phyloP scores from a whole-genome alignment of 2,888 invertebrate species.

The Oscheius sp. region DNA sequence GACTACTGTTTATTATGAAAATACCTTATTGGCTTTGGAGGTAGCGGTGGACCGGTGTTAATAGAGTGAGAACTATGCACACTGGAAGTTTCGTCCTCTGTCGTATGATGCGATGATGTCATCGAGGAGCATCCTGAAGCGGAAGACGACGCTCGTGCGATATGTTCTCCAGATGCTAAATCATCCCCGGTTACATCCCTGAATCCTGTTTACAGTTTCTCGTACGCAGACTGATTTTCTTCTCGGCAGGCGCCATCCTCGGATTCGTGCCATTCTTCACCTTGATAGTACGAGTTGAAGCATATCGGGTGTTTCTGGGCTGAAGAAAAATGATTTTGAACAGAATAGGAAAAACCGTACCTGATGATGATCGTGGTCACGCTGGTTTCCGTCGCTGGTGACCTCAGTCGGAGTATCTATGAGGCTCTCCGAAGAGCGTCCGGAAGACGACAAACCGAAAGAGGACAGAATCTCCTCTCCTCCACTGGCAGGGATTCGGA shows the following conservation, averaged over 20 bases:
- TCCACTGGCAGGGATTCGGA: background rate
- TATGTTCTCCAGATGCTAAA: conserved; percentile 19
- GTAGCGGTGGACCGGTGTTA: conserved; percentile 15
- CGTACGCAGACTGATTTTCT: conserved; percentile 17
- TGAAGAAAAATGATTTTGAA: conserved; percentile 4
- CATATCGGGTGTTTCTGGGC: conserved; percentile 9
- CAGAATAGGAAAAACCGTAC: background rate
- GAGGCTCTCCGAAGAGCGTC: conserved; percentile 17
- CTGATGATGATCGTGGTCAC: background rate
- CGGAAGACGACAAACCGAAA: background rate
- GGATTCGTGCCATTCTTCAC: conserved; percentile 12
- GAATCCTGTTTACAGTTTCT: conserved; percentile 10
- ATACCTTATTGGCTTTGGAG: conserved; percentile 27
- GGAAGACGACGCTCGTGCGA: conserved; percentile 25
- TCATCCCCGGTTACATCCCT: background rate
- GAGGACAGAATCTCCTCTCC: conserved; percentile 20
- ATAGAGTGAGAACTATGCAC: conserved; percentile 29
- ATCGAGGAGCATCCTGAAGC: conserved; percentile 32
- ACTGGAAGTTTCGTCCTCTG: conserved; percentile 30
- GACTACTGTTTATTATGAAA: too few species aligned
- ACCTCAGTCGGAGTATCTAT: conserved; percentile 21
- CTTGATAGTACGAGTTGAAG: background rate
- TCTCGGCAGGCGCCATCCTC: conserved; percentile 2
- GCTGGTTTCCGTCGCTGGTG: conserved; percentile 14
- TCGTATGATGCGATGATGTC: conserved; percentile 27